Conservation (phyloP, 2,113 vertebrate species). For the Cynoglossus semilaevis region DNA sequence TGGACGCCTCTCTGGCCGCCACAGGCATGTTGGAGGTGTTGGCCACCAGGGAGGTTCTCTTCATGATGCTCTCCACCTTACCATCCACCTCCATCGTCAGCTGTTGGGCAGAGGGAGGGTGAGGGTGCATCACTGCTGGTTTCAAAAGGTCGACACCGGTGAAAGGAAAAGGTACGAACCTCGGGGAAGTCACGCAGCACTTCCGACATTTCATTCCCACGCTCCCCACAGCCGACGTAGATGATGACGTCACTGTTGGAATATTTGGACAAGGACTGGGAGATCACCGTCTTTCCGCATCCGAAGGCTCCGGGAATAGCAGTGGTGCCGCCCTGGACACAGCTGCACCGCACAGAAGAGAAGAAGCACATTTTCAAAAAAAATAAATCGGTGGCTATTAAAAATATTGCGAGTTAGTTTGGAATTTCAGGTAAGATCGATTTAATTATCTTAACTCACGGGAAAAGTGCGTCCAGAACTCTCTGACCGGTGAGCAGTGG, state of each 20-base stretch:
- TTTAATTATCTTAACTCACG: slow-evolving; percentile 76
- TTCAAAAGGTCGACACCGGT: not conserved
- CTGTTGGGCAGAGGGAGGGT: slow-evolving; percentile 61
- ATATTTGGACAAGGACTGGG: slow-evolving; percentile 95
- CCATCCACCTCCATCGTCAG: slow-evolving; percentile 96
- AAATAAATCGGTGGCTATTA: no score
- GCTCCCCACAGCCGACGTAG: slow-evolving; percentile 95
- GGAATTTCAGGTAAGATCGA: no score
- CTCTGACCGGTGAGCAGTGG: slow-evolving; percentile 93
- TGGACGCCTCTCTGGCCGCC: slow-evolving; percentile 95
- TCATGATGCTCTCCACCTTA: slow-evolving; percentile 96
- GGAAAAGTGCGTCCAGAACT: slow-evolving; percentile 94
- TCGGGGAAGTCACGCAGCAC: slow-evolving; percentile 96
- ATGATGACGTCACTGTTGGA: slow-evolving; percentile 98
- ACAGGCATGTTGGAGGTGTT: slow-evolving; percentile 99
- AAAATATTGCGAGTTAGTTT: no score
- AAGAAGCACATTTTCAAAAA: rapidly evolving
- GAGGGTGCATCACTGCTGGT: not conserved
- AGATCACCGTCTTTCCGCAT: slow-evolving; percentile 98
- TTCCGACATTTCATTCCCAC: slow-evolving; percentile 99
- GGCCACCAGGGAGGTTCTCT: slow-evolving; percentile 93
- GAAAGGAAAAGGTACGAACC: slow-evolving; percentile 73
- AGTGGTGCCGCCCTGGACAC: slow-evolving; percentile 95
- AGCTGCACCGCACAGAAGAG: slow-evolving; percentile 63
- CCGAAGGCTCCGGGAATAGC: slow-evolving; percentile 97